phyloP scores from a whole-genome alignment of 2,797 vertebrate genomes.

The Girardinus metallicus region DNA sequence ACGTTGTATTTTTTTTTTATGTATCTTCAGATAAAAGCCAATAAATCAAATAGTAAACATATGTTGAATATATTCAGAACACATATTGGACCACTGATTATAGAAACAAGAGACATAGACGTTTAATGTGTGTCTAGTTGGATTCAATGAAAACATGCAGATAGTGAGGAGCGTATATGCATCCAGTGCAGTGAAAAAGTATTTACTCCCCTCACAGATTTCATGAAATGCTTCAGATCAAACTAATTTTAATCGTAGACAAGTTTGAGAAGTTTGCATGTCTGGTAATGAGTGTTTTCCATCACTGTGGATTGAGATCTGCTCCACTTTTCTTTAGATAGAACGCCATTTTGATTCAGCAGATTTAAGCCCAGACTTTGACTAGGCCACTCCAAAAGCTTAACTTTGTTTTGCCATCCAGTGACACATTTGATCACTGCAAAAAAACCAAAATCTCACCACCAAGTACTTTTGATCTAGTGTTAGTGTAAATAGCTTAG shows the following conservation, averaged over 20 bases:
- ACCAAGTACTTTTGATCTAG: too few relatives aligned
- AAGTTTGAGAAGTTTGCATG: not conserved
- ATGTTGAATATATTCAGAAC: not conserved
- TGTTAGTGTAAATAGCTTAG: too few relatives aligned
- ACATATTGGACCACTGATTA: not conserved
- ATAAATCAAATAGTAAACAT: not conserved
- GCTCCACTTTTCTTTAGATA: not conserved
- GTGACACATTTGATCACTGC: not conserved
- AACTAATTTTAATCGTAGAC: not conserved
- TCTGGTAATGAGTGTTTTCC: not conserved
- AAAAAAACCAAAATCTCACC: too few relatives aligned
- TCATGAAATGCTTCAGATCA: not conserved
- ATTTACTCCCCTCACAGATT: not conserved
- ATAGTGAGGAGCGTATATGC: not conserved
- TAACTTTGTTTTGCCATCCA: not conserved
- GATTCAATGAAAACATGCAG: not conserved
- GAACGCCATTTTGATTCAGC: not conserved
- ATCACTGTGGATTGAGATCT: not conserved
- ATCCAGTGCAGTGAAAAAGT: not conserved
- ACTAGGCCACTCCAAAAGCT: not conserved
- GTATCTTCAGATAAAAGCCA: not conserved
- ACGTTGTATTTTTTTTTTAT: not conserved
- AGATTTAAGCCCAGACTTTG: not conserved
- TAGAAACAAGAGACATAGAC: not conserved
- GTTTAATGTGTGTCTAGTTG: not conserved